Evolutionary conservation across 2,113 vertebrate genomes (phyloP).

Genomic region (Lepidiolamprologus cunningtoni): DNA sequence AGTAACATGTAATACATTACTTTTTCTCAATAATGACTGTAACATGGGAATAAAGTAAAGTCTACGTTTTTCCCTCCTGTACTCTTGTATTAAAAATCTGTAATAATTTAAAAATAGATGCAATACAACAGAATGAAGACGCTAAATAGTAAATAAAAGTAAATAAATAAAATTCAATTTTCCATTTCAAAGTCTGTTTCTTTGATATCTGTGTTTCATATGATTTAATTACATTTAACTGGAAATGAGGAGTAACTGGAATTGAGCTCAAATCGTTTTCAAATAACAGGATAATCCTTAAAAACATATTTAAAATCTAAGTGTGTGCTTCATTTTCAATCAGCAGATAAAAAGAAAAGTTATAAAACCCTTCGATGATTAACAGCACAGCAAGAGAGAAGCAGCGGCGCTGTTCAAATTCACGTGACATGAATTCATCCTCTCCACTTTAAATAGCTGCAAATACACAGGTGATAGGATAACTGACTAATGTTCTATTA

Average conservation of each 20-base stretch:
- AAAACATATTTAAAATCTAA: constrained; percentile 7
- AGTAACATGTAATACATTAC: not conserved
- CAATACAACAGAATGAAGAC: not conserved
- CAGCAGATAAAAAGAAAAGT: constrained; percentile 30
- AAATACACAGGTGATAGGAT: constrained; percentile 62
- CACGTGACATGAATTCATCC: constrained; percentile 69
- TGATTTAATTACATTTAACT: not conserved
- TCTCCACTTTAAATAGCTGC: constrained; percentile 59
- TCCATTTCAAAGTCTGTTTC: not conserved
- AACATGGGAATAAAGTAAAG: not conserved
- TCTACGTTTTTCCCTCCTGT: not conserved
- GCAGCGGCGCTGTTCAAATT: constrained; percentile 56
- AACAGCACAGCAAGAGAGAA: constrained; percentile 59
- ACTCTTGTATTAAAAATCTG: not conserved
- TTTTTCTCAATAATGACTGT: not conserved
- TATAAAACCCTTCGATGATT: constrained; percentile 46
- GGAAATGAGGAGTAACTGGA: not conserved
- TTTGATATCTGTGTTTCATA: not conserved
- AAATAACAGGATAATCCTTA: not conserved
- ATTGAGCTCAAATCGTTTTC: not conserved
- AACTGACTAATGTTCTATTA: constrained; percentile 58
- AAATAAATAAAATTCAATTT: not conserved
- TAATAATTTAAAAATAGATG: not conserved
- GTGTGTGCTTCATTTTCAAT: constrained; percentile 33
- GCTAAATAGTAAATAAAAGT: not conserved